phyloP scores from a whole-genome alignment of 2,888 invertebrate species.

The Fissipunctia ypsillon region DNA sequence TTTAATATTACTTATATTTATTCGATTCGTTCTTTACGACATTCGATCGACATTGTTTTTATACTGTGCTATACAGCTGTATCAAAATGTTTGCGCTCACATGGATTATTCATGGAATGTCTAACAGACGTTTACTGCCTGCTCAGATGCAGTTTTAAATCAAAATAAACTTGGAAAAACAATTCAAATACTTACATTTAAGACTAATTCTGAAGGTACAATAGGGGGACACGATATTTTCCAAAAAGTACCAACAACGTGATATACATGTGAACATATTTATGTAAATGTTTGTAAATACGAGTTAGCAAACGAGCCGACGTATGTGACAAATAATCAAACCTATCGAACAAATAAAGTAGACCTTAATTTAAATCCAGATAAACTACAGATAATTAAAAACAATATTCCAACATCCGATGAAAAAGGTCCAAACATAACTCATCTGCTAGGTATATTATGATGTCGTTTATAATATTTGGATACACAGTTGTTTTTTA shows the following conservation, averaged over 20 bases:
- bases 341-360: constrained; percentile 1
- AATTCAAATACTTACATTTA: not conserved
- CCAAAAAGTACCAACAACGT: constrained; percentile 5
- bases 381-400: constrained; percentile 13
- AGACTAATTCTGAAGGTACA: constrained; percentile 5
- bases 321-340: not conserved
- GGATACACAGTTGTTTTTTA: constrained; percentile 58
- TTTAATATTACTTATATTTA: constrained; percentile 49
- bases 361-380: constrained; percentile 10
- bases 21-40: constrained; percentile 37
- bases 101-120: constrained; percentile 46
- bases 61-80: constrained; percentile 31
- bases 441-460: constrained; percentile 32
- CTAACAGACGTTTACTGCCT: constrained; percentile 9
- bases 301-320: not conserved
- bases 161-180: constrained; percentile 7
- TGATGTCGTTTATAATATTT: constrained; percentile 46
- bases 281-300: constrained; percentile 1
- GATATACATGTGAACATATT: not conserved
- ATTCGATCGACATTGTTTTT: constrained; percentile 28
- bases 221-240: not conserved
- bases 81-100: constrained; percentile 38
- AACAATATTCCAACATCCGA: constrained; percentile 20
- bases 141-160: constrained; percentile 6
- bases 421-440: constrained; percentile 36